phyloP scores from a whole-genome alignment of 37 sponge, comb jelly and placozoan species.

The Theonella swinhoei region DNA sequence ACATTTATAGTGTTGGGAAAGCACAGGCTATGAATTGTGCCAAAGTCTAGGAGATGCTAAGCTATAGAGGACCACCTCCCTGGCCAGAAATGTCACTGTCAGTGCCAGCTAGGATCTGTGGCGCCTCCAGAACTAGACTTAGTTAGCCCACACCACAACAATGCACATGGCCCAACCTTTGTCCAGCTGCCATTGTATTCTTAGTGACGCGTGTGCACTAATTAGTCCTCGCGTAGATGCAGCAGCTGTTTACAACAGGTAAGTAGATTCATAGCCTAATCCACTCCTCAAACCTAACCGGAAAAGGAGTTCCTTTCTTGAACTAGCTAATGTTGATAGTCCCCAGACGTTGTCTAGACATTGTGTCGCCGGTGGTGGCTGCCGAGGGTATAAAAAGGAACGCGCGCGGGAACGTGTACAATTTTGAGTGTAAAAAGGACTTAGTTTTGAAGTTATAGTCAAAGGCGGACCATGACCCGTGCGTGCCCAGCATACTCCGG shows the following conservation, averaged over 20 bases:
- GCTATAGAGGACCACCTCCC: neutral
- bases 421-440: neutral
- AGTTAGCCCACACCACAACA: neutral
- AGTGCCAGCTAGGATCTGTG: neutral
- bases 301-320: neutral
- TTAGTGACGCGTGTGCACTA: neutral
- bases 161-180: neutral
- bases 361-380: neutral
- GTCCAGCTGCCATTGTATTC: neutral
- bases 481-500: constrained; percentile 25
- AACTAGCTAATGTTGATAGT: neutral
- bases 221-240: neutral
- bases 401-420: neutral
- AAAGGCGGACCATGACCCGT: constrained; percentile 19
- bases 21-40: no score
- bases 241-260: neutral
- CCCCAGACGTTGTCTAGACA: neutral
- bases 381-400: neutral
- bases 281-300: neutral
- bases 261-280: neutral
- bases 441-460: neutral
- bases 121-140: neutral
- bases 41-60: no score
- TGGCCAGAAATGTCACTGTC: neutral
- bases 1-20: no score